Evolutionary conservation across 2,797 vertebrate species (phyloP).

Genomic region (Sarcophilus harrisii): DNA sequence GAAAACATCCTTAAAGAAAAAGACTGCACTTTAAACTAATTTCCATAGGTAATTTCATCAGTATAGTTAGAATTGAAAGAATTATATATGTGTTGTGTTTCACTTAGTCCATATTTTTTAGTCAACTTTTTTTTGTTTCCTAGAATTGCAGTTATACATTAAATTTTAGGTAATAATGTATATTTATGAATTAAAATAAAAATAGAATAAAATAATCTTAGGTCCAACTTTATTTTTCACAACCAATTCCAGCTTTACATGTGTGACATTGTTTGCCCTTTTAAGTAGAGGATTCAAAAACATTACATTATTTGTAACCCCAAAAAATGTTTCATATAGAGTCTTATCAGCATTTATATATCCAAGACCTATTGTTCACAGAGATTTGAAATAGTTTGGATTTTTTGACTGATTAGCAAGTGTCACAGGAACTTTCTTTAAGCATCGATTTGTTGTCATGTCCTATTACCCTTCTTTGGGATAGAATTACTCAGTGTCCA

Average conservation of each 20-base stretch:
- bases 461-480: neutral
- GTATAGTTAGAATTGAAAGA: neutral
- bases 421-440: too few relatives aligned
- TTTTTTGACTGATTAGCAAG: neutral
- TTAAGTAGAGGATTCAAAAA: neutral
- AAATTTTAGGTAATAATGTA: neutral
- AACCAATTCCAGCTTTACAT: neutral
- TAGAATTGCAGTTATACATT: neutral
- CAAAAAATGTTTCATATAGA: neutral
- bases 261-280: neutral
- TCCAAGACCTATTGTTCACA: neutral
- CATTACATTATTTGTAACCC: neutral
- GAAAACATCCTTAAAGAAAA: neutral
- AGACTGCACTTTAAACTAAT: neutral
- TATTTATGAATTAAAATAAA: constrained; percentile 36
- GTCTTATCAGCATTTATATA: neutral
- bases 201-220: neutral
- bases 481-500: neutral
- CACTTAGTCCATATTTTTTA: neutral
- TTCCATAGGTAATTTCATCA: neutral
- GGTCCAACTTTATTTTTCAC: neutral
- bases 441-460: neutral
- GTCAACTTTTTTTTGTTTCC: neutral
- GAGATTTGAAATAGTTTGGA: neutral
- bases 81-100: neutral